Percentiles rank a stretch among this genome's conserved stretches.
Evolutionary conservation across 2,888 invertebrate species (phyloP).

Genomic region (Pollenia griseotomentosa): DNA sequence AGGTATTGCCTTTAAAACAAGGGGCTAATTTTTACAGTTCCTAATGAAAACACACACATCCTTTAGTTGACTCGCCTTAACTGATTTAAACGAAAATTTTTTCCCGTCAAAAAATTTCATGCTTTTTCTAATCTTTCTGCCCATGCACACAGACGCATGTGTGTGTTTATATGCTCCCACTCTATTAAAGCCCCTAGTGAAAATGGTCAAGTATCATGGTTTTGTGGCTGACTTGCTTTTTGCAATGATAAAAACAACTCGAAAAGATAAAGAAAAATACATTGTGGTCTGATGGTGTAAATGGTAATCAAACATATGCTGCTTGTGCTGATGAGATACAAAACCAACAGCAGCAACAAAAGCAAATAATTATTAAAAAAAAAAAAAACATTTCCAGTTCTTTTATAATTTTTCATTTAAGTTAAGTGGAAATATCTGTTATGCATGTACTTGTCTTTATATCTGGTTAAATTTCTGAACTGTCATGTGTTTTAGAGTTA

Average conservation of each 20-base stretch:
- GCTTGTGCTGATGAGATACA: not conserved
- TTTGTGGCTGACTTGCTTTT: conserved; percentile 1
- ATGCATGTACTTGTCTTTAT: conserved; percentile 59
- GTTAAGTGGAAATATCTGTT: conserved; percentile 72
- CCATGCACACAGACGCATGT: not conserved
- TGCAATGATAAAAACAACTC: not conserved
- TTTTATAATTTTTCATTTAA: conserved; percentile 62
- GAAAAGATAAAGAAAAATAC: not conserved
- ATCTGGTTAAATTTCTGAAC: conserved; percentile 62
- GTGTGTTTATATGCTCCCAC: not conserved
- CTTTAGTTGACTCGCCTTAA: no score
- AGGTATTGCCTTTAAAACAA: no score
- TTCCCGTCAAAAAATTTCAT: not conserved
- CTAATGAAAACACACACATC: no score
- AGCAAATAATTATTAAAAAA: not conserved
- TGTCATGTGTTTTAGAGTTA: conserved; percentile 55
- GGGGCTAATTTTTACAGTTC: no score
- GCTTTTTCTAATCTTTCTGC: not conserved
- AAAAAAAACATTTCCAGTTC: conserved; percentile 1
- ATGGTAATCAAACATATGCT: conserved; percentile 66
- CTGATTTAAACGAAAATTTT: not conserved
- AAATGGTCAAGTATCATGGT: conserved; percentile 40
- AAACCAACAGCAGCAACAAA: conserved; percentile 5
- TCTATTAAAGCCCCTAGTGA: not conserved
- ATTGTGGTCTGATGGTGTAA: conserved; percentile 10